Evolutionary conservation across 2,888 invertebrate genomes (phyloP), one percentile per base, ranked within the genome.

Genomic region (Callimorpha dominula): DNA sequence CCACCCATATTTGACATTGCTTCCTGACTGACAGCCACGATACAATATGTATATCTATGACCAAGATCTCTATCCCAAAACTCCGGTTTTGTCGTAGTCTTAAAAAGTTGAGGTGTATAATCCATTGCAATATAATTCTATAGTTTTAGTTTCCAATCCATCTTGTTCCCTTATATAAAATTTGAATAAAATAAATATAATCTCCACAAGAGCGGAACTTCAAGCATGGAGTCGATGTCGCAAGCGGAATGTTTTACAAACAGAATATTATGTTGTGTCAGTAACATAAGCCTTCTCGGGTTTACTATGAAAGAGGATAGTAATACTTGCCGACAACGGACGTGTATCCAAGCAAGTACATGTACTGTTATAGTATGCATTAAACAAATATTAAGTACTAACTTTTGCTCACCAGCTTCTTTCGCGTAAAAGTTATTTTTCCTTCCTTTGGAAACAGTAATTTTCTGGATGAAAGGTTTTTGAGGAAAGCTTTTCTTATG

Each of bases 251-350:
- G 86, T 82, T 86, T 86, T 85, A 84, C 82, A 87, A 84, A 85
- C 77, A 75, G 77, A 76, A 79, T 17, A 62, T 68, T 77, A 78
- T 76, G 79, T 80, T 82, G 85, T 85, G 81, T 87, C 85, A 79
- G 90, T 89, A 89, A 91, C 86, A 77, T 81, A 86, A 91, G 86
- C 81, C 85, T 86, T 88, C 84, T 88, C 89, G 78, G 86, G 87
- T 92, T 90, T 86, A 85, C 84, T 86, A 82, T 86, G 91, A 87
- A 90, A 92, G 85, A 80, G 83, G 89, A 91, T 88, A 87, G 87
- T 89, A 90, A 87, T 42, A 20, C 8, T 54, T 57, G 31, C 43
- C 57, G 68, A 68, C 67, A 52, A 54, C 67, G 3, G n/a, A 42
- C 54, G 14, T n/a, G 68, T 82, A 78, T 74, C 88, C 84, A 85